Base-by-base conservation (phyloP, 2,113 vertebrate species). In the Chionodraco myersi region DNA sequence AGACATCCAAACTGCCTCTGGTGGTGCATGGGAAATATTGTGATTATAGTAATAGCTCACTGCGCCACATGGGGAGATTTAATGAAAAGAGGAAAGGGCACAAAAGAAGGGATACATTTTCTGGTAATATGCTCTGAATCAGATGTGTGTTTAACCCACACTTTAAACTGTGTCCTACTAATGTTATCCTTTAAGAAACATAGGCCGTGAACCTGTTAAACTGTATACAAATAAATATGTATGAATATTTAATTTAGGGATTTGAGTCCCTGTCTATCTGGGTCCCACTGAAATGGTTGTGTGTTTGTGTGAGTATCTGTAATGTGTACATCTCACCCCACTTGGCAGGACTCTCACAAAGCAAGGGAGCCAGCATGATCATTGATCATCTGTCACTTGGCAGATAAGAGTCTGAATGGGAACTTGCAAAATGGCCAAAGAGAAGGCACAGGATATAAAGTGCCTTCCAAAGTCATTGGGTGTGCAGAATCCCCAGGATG, bases 371-470 rank as follows among this genome's bases (percentile, higher is more conserved):
- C 86, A 86, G 67, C 56, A 1, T 53, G 13, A 77, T 86, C 70
- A 86, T 87, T 82, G 87, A 90, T 92, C 78, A 88, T 86, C 88
- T 90, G 86, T 87, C 81, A 91, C 79, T 86, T 83, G 80, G 82
- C 72, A 88, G 80, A 86, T 77, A 72, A 63, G 73, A 73, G 77
- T 51, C 66, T 76, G 77, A 82, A 83, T 72, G 34, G 70, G 75
- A 75, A 63, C 52, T 84, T 69, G 70, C 73, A 86, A 88, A 58
- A 53, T 3, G 36, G 77, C 74, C 77, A 86, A 67, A 81, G 62
- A 56, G 80, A 84, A 86, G 67, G 79, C 77, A 85, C 80, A 87
- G 86, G 86, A 91, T 89, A 87, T 74, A 58, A 75, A 88, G 63
- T 44, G 69, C 61, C 79, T 77, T 85, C 84, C 83, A 87, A 85